A percentile compares a stretch with the other conserved stretches of the same genome.
These are phyloP conservation scores for Forbesichthys agassizii DNA, from an alignment of 2,113 vertebrate species.

Conservation along the genomic window DNA sequence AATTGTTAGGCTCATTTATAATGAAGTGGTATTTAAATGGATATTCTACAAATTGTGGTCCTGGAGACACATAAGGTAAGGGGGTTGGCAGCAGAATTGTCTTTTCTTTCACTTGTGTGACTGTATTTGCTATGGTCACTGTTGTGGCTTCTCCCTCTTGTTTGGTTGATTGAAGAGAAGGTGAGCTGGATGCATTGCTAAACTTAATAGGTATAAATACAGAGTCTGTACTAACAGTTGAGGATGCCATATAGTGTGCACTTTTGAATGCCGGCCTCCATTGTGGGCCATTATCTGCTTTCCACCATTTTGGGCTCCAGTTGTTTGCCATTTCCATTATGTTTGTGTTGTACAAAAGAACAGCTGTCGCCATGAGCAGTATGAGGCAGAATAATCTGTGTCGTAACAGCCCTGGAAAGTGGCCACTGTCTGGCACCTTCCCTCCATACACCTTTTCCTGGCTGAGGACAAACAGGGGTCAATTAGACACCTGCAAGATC, in stretches of 20 bases:
- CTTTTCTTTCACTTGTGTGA: neutral
- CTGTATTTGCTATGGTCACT: neutral
- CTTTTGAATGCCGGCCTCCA: neutral
- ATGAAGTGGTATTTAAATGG: slow-evolving; percentile 51
- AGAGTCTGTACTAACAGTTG: neutral
- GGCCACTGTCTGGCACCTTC: neutral
- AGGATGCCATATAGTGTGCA: no score
- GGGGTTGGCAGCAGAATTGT: neutral
- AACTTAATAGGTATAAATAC: neutral
- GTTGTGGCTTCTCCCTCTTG: neutral
- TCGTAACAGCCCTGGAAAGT: neutral
- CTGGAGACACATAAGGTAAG: slow-evolving; percentile 18
- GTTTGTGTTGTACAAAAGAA: slow-evolving; percentile 17
- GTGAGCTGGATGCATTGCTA: neutral
- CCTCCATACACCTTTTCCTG: neutral
- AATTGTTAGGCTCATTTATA: slow-evolving; percentile 55
- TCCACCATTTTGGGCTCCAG: slow-evolving; percentile 3
- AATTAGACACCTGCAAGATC: neutral
- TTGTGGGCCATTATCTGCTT: neutral
- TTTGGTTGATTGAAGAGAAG: neutral
- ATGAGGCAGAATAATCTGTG: neutral
- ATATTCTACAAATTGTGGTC: slow-evolving; percentile 41
- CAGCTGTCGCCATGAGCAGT: neutral
- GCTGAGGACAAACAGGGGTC: neutral
- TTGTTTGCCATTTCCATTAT: neutral